A percentile compares a stretch with the other conserved stretches of the same genome.
Evolutionary conservation across 1,140 invertebrate species (phyloP).

Genomic region (Pentalonia nigronervosa): DNA sequence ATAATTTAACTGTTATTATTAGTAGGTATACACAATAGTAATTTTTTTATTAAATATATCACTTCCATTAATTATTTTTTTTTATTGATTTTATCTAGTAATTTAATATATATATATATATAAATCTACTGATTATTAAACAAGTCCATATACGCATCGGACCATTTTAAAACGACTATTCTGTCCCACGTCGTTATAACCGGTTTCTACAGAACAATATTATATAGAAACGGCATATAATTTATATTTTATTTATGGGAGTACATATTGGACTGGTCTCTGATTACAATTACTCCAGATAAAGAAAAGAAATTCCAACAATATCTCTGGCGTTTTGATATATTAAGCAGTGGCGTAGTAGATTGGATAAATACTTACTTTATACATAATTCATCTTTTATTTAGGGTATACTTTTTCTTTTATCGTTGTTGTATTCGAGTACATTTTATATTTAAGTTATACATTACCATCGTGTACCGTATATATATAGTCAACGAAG

Average conservation of each 20-base stretch:
- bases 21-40: too few species aligned
- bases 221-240: background rate
- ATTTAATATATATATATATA: too few species aligned
- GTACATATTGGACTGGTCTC: background rate
- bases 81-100: too few species aligned
- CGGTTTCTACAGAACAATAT: background rate
- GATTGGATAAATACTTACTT: background rate
- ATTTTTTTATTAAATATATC: too few species aligned
- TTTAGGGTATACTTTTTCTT: background rate
- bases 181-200: background rate
- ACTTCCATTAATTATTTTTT: too few species aligned
- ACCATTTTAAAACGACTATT: background rate
- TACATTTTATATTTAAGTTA: background rate
- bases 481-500: background rate
- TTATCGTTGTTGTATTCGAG: background rate
- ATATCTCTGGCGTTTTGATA: conserved; percentile 6
- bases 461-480: background rate
- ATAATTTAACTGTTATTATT: too few species aligned
- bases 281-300: background rate
- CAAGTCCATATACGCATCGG: background rate
- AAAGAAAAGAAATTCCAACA: background rate
- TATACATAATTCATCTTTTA: conserved; percentile 37
- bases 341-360: background rate
- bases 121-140: background rate
- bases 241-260: background rate